A percentile compares a stretch with the other conserved stretches of the same genome.
Conservation (phyloP, 30 jellyfish, hydroid and myxozoan genomes). For the Morbakka virulenta region DNA sequence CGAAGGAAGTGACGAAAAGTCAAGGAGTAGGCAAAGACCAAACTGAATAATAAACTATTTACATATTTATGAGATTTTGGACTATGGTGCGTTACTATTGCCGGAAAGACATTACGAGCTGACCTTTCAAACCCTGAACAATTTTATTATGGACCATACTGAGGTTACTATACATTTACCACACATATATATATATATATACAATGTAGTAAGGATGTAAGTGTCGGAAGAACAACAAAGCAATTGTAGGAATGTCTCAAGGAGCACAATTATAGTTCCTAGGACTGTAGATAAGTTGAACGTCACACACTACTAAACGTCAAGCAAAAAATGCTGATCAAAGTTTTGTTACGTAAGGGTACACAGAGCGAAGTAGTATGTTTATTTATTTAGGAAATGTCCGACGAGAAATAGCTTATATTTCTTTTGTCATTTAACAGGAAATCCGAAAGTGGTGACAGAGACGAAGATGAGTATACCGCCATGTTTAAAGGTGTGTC, state of each 20-base stretch:
- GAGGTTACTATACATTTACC: no score
- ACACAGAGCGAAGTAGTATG: background rate
- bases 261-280: no score
- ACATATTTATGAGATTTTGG: background rate
- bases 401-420: no score
- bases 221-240: no score
- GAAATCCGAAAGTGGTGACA: slow-evolving; percentile 11
- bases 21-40: background rate
- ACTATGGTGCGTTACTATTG: background rate
- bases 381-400: background rate
- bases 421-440: no score
- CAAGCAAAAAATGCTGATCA: background rate
- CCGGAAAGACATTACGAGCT: background rate
- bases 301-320: no score
- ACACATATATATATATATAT: no score
- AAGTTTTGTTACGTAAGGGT: background rate
- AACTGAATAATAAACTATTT: background rate
- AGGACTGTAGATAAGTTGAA: no score
- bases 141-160: no score
- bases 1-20: background rate
- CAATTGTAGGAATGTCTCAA: no score
- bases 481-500: slow-evolving; percentile 81
- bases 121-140: background rate
- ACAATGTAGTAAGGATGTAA: no score
- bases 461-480: slow-evolving; percentile 71